Evolutionary conservation across 2,797 vertebrate species (phyloP).

Genomic region (Alexandromys oeconomus): DNA sequence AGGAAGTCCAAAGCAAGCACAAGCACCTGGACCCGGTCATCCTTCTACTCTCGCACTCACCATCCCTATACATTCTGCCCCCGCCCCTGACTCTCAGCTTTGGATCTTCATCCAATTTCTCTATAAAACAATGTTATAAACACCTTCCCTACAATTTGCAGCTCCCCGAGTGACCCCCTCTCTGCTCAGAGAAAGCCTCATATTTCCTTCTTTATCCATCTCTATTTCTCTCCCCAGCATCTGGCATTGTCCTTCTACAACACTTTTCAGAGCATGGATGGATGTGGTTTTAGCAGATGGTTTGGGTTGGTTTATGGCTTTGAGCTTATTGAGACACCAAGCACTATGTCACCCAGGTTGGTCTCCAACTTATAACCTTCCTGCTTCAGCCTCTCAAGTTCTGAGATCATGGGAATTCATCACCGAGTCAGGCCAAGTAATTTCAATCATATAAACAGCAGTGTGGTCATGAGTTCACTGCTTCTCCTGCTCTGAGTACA

Average conservation of each 20-base stretch:
- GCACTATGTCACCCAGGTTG: not conserved
- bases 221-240: not conserved
- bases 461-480: not conserved
- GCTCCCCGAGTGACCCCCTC: not conserved
- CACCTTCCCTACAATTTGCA: too few relatives aligned
- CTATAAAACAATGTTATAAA: not conserved
- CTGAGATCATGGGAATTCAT: not conserved
- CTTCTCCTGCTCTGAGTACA: not conserved
- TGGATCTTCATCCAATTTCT: not conserved
- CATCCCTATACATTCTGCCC: not conserved
- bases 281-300: not conserved
- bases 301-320: not conserved
- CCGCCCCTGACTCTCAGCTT: not conserved
- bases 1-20: not conserved
- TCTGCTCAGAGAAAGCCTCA: not conserved
- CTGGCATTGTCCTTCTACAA: not conserved
- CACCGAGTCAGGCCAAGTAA: not conserved
- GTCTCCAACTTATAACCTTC: not conserved
- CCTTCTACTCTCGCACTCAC: not conserved
- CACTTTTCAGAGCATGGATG: not conserved
- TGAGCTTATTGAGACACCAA: too few relatives aligned
- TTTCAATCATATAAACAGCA: not conserved
- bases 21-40: not conserved
- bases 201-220: not conserved
- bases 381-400: not conserved